phyloP scores from a whole-genome alignment of 2,113 vertebrate species.

The Micromys minutus region DNA sequence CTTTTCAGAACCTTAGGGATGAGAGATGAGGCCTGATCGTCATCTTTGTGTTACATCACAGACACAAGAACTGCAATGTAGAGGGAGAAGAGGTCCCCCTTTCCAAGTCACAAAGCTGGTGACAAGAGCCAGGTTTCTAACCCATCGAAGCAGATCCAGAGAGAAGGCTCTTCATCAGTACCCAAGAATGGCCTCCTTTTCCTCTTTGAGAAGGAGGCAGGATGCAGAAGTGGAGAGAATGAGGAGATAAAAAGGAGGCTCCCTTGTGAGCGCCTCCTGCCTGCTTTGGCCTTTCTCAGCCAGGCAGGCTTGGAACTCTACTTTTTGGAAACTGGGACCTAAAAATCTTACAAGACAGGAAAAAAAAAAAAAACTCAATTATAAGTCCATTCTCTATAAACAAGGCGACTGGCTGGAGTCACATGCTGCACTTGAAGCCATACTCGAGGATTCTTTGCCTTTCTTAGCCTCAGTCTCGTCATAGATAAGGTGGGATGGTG shows the following conservation, averaged over 20 bases:
- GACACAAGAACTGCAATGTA: constrained; percentile 8
- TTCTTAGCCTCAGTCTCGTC: background rate
- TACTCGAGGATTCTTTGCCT: background rate
- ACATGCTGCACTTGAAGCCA: background rate
- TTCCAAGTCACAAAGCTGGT: background rate
- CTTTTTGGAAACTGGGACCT: background rate
- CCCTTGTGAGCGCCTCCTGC: background rate
- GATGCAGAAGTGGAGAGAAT: background rate
- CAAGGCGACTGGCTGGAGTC: background rate
- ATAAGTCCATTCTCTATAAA: background rate
- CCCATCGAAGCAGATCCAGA: background rate
- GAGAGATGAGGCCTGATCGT: background rate
- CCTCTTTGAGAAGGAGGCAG: background rate
- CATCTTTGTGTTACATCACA: background rate
- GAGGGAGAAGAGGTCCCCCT: background rate
- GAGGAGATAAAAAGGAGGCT: background rate
- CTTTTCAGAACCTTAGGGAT: background rate
- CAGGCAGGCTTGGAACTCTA: background rate
- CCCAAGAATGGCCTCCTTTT: background rate
- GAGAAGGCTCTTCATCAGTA: background rate
- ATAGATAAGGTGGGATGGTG: background rate
- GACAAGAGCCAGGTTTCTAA: background rate
- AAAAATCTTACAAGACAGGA: background rate
- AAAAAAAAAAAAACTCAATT: constrained; percentile 6
- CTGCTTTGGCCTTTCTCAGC: background rate